Conservation (phyloP, 2,113 vertebrate genomes). For the Romanogobio albipinnatus region DNA sequence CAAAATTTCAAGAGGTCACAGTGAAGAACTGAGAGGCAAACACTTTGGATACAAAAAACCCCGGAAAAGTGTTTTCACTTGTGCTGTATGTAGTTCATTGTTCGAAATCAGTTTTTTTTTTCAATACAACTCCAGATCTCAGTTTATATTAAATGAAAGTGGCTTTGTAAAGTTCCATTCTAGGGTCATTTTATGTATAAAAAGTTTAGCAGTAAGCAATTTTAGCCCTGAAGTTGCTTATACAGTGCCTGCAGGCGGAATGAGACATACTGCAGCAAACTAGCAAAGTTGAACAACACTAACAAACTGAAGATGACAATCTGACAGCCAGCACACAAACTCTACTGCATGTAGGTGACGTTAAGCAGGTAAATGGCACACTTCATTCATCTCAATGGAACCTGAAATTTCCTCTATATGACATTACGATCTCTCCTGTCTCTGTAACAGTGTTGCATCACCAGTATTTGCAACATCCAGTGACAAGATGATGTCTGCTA, state of each 20-base stretch:
- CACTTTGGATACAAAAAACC: background rate
- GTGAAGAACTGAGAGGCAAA: background rate
- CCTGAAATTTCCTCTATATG: background rate
- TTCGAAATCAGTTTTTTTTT: background rate
- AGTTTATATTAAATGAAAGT: background rate
- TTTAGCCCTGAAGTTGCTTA: background rate
- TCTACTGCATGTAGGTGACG: background rate
- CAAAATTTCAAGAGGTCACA: background rate
- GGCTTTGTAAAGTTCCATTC: background rate
- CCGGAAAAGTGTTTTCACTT: background rate
- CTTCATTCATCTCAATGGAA: background rate
- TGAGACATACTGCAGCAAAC: conserved; percentile 1
- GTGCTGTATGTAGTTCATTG: background rate
- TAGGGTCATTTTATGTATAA: background rate
- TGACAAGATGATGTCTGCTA: conserved; percentile 13
- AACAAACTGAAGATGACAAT: conserved; percentile 12
- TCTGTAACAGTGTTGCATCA: conserved; percentile 1
- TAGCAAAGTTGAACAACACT: background rate
- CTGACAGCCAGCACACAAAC: background rate
- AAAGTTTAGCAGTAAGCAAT: conserved; percentile 1
- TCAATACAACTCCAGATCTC: background rate
- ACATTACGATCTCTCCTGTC: background rate
- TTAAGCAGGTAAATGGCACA: conserved; percentile 28
- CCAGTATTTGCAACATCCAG: conserved; percentile 1
- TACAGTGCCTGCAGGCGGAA: background rate